Percentiles rank a stretch among this genome's conserved stretches.
phyloP scores from a whole-genome alignment of 35 echinoderm and acorn worm species.

The Ptychodera flava region DNA sequence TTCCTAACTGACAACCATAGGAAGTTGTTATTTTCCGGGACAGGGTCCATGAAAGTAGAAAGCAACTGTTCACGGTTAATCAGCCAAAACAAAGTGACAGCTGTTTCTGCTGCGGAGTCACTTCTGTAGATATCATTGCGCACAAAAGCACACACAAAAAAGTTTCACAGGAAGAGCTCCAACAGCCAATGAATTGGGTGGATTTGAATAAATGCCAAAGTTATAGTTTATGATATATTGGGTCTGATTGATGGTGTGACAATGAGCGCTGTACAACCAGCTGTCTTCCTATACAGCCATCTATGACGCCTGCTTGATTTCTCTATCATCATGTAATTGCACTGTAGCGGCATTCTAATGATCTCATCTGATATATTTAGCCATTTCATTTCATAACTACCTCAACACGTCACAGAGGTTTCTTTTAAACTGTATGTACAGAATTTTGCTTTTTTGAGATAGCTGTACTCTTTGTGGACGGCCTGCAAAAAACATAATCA shows the following conservation, averaged over 20 bases:
- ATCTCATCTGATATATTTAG: neutral
- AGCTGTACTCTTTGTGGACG: no score
- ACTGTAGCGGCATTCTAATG: neutral
- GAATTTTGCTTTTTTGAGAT: neutral
- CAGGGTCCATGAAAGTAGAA: no score
- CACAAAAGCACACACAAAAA: no score
- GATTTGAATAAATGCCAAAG: neutral
- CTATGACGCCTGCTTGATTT: neutral
- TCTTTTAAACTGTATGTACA: neutral
- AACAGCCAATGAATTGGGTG: no score
- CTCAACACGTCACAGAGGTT: neutral
- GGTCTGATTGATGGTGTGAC: neutral
- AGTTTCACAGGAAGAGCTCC: no score
- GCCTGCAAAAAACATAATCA: no score
- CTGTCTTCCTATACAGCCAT: neutral
- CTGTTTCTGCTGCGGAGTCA: no score
- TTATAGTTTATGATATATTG: neutral
- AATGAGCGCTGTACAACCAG: neutral
- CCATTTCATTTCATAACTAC: neutral
- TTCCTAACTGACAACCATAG: no score
- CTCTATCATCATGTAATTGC: neutral
- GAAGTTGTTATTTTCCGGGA: no score
- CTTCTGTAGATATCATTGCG: no score
- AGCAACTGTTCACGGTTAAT: no score
- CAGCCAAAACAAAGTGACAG: no score